Evolutionary conservation across 2,797 vertebrate species (phyloP).

Genomic region (Onychomys leucogaster): DNA sequence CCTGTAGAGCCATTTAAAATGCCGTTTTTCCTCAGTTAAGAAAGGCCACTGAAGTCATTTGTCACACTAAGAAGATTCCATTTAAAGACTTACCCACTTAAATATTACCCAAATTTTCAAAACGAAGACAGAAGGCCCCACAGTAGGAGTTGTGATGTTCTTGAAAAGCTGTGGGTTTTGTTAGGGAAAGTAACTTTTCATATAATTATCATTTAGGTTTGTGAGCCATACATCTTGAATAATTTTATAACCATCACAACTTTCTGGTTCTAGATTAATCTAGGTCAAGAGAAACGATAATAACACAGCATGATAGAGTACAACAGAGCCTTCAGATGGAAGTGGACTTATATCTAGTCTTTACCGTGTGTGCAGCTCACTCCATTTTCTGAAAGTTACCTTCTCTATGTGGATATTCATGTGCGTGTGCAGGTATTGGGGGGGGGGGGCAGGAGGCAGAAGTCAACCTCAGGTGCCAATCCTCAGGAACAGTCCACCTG

Average conservation of each 20-base stretch:
- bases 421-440: background rate
- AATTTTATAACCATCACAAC: constrained; percentile 39
- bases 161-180: constrained; percentile 60
- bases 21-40: constrained; percentile 37
- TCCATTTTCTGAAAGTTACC: constrained; percentile 50
- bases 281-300: background rate
- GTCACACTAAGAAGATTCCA: constrained; percentile 49
- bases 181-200: constrained; percentile 52
- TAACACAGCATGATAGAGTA: background rate
- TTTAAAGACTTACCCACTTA: constrained; percentile 69
- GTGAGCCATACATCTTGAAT: background rate
- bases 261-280: constrained; percentile 46
- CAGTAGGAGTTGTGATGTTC: constrained; percentile 51
- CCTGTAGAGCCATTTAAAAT: constrained; percentile 1
- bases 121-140: constrained; percentile 71
- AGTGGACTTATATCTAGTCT: background rate
- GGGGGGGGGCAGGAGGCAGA: background rate
- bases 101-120: constrained; percentile 64
- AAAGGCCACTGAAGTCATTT: constrained; percentile 56
- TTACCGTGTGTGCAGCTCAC: background rate
- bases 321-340: background rate
- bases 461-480: background rate
- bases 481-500: background rate
- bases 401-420: background rate
- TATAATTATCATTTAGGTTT: constrained; percentile 32